Evolutionary conservation across 2,797 vertebrate genomes (phyloP).

Genomic region (Myripristis jacobus): DNA sequence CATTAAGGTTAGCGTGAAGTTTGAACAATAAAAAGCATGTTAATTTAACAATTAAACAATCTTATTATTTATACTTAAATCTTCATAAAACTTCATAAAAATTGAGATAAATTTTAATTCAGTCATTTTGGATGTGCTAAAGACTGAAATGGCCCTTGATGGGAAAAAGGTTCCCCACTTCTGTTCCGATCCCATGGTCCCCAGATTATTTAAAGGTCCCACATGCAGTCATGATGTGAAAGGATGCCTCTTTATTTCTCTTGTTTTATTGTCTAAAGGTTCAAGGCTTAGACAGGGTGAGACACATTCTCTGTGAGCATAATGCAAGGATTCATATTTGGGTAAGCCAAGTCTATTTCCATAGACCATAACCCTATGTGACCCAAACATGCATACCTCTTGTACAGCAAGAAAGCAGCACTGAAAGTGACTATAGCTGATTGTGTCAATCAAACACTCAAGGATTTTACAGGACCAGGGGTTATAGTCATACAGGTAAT

Average conservation of each 20-base stretch:
- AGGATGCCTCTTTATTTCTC: background rate
- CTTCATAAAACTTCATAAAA: no score
- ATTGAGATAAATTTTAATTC: no score
- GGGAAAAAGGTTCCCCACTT: no score
- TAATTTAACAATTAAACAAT: no score
- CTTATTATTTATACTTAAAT: no score
- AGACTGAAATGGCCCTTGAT: no score
- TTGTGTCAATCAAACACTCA: slow-evolving; percentile 36
- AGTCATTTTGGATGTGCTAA: no score
- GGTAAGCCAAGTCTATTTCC: background rate
- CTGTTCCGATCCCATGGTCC: background rate
- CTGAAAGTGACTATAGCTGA: slow-evolving; percentile 14
- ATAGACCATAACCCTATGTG: background rate
- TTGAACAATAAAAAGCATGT: no score
- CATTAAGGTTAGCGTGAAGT: no score
- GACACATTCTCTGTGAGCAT: background rate
- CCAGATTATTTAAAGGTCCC: background rate
- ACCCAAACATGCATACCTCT: slow-evolving; percentile 2
- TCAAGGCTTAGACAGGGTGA: slow-evolving; percentile 1
- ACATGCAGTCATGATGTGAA: background rate
- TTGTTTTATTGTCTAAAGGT: background rate
- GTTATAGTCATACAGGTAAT: slow-evolving; percentile 33
- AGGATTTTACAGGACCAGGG: slow-evolving; percentile 28
- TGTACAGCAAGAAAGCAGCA: slow-evolving; percentile 2
- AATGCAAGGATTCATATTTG: background rate